These are phyloP conservation scores for Carassius gibelio DNA, from an alignment of 2,113 vertebrate genomes.

Conservation along the genomic window DNA sequence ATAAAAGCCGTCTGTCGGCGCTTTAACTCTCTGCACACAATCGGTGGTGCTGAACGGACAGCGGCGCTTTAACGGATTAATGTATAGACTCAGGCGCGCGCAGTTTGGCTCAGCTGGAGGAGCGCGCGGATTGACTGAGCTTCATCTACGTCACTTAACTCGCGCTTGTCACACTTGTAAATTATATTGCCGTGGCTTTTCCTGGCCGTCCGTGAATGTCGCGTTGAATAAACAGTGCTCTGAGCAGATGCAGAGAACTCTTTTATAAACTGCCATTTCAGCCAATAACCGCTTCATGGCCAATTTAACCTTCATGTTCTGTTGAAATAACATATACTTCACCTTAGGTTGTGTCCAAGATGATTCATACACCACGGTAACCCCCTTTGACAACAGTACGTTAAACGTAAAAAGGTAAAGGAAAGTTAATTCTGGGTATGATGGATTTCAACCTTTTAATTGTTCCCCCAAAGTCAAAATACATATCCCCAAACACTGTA, in stretches of 20 bases:
- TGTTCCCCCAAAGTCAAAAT: no score
- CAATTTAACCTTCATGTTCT: not conserved
- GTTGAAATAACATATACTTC: not conserved
- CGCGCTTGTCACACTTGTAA: slow-evolving; percentile 2
- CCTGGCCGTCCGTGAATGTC: not conserved
- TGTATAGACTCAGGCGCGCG: slow-evolving; percentile 58
- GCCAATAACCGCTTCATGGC: not conserved
- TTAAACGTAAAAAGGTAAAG: not conserved
- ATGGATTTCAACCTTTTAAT: not conserved
- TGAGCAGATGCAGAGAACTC: not conserved
- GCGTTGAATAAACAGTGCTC: slow-evolving; percentile 8
- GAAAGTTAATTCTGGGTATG: not conserved
- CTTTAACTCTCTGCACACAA: slow-evolving; percentile 57
- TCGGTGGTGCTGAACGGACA: slow-evolving; percentile 71
- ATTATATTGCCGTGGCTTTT: not conserved
- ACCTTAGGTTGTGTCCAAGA: not conserved
- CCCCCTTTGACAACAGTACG: not conserved
- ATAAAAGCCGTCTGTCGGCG: not conserved
- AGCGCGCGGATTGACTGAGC: slow-evolving; percentile 65
- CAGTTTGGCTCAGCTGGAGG: slow-evolving; percentile 66
- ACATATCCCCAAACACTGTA: no score
- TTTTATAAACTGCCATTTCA: not conserved
- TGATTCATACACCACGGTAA: not conserved
- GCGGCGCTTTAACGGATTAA: slow-evolving; percentile 68
- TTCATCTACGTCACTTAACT: slow-evolving; percentile 68